Percentiles rank a stretch among this genome's conserved stretches.
phyloP scores from a whole-genome alignment of 2,797 vertebrate species.

The Ibycter americanus region DNA sequence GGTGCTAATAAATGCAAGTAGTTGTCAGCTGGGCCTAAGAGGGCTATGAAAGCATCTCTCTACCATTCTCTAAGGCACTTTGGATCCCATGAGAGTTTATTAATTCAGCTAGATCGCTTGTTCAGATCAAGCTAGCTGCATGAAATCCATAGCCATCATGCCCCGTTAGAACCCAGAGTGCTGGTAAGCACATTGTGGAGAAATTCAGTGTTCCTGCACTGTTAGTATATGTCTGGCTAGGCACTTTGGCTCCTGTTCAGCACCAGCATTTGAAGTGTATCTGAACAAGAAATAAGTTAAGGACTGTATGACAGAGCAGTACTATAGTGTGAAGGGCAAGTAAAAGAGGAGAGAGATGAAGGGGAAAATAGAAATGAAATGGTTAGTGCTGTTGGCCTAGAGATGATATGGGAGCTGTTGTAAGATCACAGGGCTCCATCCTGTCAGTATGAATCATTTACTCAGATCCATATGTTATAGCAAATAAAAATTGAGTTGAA shows the following conservation, averaged over 20 bases:
- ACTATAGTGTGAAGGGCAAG: background rate
- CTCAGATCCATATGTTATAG: background rate
- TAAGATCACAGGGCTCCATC: background rate
- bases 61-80: background rate
- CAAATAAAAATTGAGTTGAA: conserved; percentile 2
- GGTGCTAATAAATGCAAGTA: background rate
- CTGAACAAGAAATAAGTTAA: background rate
- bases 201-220: background rate
- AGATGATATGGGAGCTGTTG: background rate
- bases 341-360: background rate
- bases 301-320: background rate
- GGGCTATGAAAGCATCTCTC: background rate
- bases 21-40: background rate
- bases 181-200: background rate
- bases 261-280: background rate
- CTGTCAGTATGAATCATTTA: background rate
- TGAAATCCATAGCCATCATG: background rate
- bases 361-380: background rate
- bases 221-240: background rate
- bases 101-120: background rate
- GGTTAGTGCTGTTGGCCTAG: background rate
- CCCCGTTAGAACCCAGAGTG: background rate
- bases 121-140: background rate
- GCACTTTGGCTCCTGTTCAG: background rate
- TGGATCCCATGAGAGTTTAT: background rate